A percentile compares a stretch with the other conserved stretches of the same genome.
Conservation (phyloP, 1,140 invertebrate genomes). For the Rhagoletis zephyria region DNA sequence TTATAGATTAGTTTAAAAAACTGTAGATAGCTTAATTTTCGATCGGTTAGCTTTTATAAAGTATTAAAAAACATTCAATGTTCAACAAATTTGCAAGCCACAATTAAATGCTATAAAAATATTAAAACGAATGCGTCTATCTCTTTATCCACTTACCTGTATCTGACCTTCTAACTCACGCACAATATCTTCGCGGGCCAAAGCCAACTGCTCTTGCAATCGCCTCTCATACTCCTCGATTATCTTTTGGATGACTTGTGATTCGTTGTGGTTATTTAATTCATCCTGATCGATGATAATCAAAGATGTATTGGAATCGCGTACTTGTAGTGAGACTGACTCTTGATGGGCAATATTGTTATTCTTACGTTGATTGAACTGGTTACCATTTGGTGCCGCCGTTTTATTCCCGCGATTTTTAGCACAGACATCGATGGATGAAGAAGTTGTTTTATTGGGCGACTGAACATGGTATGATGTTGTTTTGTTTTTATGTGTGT, state of each 20-base stretch:
- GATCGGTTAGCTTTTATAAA: too few relatives aligned
- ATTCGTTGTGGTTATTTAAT: slow-evolving; percentile 68
- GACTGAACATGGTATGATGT: neutral
- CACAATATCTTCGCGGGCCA: slow-evolving; percentile 77
- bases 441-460: neutral
- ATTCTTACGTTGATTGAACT: slow-evolving; percentile 24
- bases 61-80: too few relatives aligned
- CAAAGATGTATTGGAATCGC: slow-evolving; percentile 60
- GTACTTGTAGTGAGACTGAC: slow-evolving; percentile 20
- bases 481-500: neutral
- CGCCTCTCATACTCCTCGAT: slow-evolving; percentile 74
- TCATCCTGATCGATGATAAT: slow-evolving; percentile 72
- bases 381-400: neutral
- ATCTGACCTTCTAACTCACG: slow-evolving; percentile 77
- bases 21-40: too few relatives aligned
- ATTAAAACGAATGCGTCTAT: too few relatives aligned
- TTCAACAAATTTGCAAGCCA: too few relatives aligned
- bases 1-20: too few relatives aligned
- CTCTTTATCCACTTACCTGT: slow-evolving; percentile 74
- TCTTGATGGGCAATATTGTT: slow-evolving; percentile 2
- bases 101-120: too few relatives aligned
- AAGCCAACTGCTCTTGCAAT: slow-evolving; percentile 77
- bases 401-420: neutral
- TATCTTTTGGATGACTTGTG: slow-evolving; percentile 73
- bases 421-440: neutral